Evolutionary conservation across 2,113 vertebrate species (phyloP), one percentile per base, ranked within the genome.

Genomic region (Urocitellus parryii): DNA sequence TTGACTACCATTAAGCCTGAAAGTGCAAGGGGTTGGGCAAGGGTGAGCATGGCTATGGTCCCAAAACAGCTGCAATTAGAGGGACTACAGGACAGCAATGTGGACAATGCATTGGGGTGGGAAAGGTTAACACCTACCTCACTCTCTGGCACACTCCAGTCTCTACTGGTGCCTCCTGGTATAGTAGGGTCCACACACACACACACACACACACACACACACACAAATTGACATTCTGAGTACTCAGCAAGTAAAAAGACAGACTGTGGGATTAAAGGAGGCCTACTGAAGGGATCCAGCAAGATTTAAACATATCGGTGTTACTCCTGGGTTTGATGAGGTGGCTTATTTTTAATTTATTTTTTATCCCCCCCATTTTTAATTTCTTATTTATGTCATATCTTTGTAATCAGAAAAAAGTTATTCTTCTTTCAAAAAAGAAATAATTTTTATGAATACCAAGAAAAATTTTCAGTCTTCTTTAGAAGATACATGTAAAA

Each of bases 341-440:
- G 24, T 63, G 10, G 39, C 22, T 56, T 76, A 34, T 48, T 80
- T 83, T 80, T 67, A 56, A 85, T 58, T 94, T 90, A 42, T 67
- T 74, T 67, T 56, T 92, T 63, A 70, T 32, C 45, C 45, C 45
- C 45, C 45, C 45, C 45, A 37, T 48, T 80, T 83, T 80, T 67
- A 56, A 85, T 58, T 94, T 90, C 42, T 67, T 68, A 76, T 56
- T 92, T 63, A 70, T 32, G 20, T 92, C 53, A 56, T 61, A 82
- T 48, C n/a, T 87, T 91, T 91, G 83, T 83, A n/a, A 48, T 83
- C 45, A 73, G 53, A 78, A 70, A n/a, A 95, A 77, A 67, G 56
- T 12, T 67, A 68, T 84, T 84, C 83, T 72, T 56, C 76, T 90
- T 88, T 58, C 73, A 42, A 82, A 73, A 77, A 14, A 91, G 22